Conservation (phyloP, 2,113 vertebrate genomes). For the Salvelinus namaycush region DNA sequence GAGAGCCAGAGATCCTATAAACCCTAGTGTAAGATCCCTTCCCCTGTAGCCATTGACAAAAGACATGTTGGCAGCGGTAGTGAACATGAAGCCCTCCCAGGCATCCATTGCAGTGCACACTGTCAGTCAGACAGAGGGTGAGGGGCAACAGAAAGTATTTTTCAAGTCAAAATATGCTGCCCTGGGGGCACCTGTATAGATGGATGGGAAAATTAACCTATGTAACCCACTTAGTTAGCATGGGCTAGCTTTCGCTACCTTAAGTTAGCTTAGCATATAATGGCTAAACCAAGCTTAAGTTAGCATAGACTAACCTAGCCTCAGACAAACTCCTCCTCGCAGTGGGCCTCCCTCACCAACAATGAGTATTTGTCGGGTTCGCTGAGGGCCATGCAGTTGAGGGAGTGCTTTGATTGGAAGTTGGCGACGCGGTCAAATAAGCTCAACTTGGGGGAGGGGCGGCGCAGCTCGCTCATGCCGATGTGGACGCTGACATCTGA, state of each 20-base stretch:
- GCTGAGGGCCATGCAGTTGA: slow-evolving; percentile 79
- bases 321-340: slow-evolving; percentile 82
- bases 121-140: too few species aligned
- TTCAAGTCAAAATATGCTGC: slow-evolving; percentile 10
- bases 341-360: slow-evolving; percentile 78
- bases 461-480: slow-evolving; percentile 82
- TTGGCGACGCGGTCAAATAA: slow-evolving; percentile 87
- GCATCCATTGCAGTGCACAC: slow-evolving; percentile 30
- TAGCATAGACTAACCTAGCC: slow-evolving; percentile 8
- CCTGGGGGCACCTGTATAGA: slow-evolving; percentile 28
- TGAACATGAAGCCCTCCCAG: not conserved
- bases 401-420: slow-evolving; percentile 86
- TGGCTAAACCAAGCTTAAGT: not conserved
- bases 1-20: too few species aligned
- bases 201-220: slow-evolving; percentile 29
- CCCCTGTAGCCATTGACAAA: slow-evolving; percentile 4
- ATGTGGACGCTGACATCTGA: slow-evolving; percentile 92
- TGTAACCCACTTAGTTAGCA: slow-evolving; percentile 3
- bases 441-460: slow-evolving; percentile 84
- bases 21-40: not conserved
- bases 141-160: too few species aligned
- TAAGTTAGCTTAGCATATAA: slow-evolving; percentile 32
- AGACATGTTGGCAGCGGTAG: not conserved
- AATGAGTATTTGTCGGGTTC: slow-evolving; percentile 93
- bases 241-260: not conserved